phyloP scores from a whole-genome alignment of 2,113 vertebrate species.

The Mustela nigripes region DNA sequence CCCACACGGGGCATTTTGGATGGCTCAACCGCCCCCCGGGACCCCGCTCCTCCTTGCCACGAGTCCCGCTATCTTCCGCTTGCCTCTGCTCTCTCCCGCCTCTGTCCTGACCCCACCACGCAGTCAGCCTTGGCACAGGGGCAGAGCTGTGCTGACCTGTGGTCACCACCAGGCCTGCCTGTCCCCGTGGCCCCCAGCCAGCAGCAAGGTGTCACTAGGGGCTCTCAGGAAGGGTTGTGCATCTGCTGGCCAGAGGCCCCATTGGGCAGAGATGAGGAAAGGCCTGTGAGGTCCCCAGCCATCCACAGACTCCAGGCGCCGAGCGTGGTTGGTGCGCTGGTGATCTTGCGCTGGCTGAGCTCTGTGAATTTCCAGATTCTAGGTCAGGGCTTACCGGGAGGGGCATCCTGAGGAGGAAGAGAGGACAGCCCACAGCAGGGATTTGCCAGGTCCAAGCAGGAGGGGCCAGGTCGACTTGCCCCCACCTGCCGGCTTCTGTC shows the following conservation, averaged over 20 bases:
- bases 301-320: background rate
- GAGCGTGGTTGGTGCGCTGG: background rate
- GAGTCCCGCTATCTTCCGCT: no score
- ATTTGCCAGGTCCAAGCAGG: background rate
- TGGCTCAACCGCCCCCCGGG: rapidly evolving
- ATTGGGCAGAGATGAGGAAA: background rate
- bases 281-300: no score
- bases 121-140: background rate
- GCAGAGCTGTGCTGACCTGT: background rate
- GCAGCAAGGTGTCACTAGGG: background rate
- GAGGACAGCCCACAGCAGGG: rapidly evolving
- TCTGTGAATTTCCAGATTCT: no score
- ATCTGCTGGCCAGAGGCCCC: background rate
- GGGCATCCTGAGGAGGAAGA: background rate
- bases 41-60: background rate
- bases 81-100: background rate
- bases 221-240: background rate
- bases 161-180: background rate
- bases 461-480: background rate
- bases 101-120: rapidly evolving
- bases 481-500: background rate
- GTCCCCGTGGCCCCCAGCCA: background rate
- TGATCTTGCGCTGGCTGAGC: background rate
- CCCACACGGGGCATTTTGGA: background rate
- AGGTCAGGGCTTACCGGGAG: background rate